A percentile compares a stretch with the other conserved stretches of the same genome.
Evolutionary conservation across 2,113 vertebrate genomes (phyloP).

Genomic region (Laterallus jamaicensis): DNA sequence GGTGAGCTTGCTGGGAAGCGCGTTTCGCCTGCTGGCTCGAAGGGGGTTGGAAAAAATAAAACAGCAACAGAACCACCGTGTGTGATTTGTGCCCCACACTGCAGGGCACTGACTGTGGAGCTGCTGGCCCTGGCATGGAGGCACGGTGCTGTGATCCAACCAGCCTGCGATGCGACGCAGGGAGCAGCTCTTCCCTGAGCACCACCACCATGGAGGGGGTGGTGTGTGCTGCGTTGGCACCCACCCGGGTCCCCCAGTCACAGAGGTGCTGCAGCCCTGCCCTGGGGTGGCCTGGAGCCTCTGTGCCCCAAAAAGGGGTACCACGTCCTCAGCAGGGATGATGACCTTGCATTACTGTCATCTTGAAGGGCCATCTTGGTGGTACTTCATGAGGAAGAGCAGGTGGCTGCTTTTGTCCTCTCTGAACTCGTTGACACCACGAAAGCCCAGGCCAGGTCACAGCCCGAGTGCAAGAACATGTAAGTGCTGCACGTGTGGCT

Average conservation of each 20-base stretch:
- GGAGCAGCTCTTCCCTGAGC: neutral
- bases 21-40: rapidly evolving
- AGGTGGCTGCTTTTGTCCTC: neutral
- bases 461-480: rapidly evolving
- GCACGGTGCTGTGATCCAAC: rapidly evolving
- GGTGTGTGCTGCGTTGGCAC: neutral
- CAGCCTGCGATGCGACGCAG: rapidly evolving
- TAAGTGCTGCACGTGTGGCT: neutral
- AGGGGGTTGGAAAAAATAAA: neutral
- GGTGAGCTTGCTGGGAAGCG: neutral
- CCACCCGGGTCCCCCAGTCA: neutral
- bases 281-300: neutral
- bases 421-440: neutral
- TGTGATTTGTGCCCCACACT: neutral
- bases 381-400: neutral
- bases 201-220: rapidly evolving
- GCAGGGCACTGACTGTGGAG: neutral
- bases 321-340: rapidly evolving
- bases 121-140: rapidly evolving
- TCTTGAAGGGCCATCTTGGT: neutral
- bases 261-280: neutral
- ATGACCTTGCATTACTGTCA: neutral
- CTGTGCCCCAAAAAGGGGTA: neutral
- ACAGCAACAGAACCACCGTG: neutral
- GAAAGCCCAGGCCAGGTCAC: neutral